These are phyloP conservation scores for Vulpes vulpes DNA, from an alignment of 2,113 vertebrate genomes.

Conservation along the genomic window DNA sequence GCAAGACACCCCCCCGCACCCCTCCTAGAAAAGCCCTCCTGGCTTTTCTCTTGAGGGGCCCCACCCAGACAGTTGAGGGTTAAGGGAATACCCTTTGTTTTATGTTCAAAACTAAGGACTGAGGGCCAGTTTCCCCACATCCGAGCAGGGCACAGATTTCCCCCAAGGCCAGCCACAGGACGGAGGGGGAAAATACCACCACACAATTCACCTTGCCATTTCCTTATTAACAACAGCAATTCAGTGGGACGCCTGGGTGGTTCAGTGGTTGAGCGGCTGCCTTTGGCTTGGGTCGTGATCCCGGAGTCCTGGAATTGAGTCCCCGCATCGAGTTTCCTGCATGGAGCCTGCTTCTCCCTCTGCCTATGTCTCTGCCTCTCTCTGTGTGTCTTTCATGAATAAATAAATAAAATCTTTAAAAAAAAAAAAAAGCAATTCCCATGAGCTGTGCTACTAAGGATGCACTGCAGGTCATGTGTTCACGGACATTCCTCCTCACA, in stretches of 20 bases:
- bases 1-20: background rate
- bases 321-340: too few relatives aligned
- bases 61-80: background rate
- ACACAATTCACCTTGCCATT: background rate
- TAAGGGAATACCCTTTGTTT: background rate
- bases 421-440: too few relatives aligned
- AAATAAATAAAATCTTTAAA: too few relatives aligned
- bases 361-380: too few relatives aligned
- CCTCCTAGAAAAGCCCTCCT: background rate
- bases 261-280: too few relatives aligned
- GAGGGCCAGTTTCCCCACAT: background rate
- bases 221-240: background rate
- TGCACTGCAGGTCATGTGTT: accelerated
- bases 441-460: background rate
- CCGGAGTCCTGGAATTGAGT: too few relatives aligned
- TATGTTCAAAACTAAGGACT: background rate
- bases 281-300: too few relatives aligned
- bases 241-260: too few relatives aligned
- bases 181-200: background rate
- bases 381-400: too few relatives aligned
- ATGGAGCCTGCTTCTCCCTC: too few relatives aligned
- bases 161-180: background rate
- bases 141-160: background rate
- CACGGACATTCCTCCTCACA: background rate
- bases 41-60: background rate